phyloP scores from a whole-genome alignment of 2,888 invertebrate species.

The Hetaerina titia region DNA sequence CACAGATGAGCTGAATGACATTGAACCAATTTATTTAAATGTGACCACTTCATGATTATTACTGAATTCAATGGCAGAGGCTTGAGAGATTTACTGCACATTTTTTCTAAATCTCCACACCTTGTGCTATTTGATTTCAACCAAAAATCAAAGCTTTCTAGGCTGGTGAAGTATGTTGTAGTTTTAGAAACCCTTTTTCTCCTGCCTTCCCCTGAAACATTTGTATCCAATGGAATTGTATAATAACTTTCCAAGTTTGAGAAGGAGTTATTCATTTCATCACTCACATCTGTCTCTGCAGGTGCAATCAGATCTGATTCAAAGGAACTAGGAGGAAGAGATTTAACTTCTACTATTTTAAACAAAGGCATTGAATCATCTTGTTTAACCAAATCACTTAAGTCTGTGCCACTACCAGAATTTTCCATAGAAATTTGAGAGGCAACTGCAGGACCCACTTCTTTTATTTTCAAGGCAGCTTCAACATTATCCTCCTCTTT shows the following conservation, averaged over 20 bases:
- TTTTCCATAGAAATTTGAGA: neutral
- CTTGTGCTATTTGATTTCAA: constrained; percentile 23
- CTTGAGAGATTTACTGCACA: neutral
- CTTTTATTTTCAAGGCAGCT: neutral
- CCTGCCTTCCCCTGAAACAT: neutral
- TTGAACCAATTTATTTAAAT: neutral
- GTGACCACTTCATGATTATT: constrained; percentile 15
- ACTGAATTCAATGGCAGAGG: neutral
- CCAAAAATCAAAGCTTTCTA: constrained; percentile 42
- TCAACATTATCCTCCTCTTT: neutral
- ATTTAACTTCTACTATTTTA: constrained; percentile 55
- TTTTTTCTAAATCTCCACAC: constrained; percentile 25
- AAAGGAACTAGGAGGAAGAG: constrained; percentile 42
- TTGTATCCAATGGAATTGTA: neutral
- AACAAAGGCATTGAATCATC: constrained; percentile 49
- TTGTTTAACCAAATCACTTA: neutral
- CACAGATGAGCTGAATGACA: constrained; percentile 54
- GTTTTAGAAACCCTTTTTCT: neutral
- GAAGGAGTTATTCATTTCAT: neutral
- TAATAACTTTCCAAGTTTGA: neutral
- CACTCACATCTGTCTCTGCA: neutral
- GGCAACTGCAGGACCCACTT: neutral
- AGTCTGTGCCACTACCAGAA: neutral
- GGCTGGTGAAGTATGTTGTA: neutral
- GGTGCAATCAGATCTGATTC: neutral